phyloP scores from a whole-genome alignment of 1,140 invertebrate species.

The Mylabris phalerata region DNA sequence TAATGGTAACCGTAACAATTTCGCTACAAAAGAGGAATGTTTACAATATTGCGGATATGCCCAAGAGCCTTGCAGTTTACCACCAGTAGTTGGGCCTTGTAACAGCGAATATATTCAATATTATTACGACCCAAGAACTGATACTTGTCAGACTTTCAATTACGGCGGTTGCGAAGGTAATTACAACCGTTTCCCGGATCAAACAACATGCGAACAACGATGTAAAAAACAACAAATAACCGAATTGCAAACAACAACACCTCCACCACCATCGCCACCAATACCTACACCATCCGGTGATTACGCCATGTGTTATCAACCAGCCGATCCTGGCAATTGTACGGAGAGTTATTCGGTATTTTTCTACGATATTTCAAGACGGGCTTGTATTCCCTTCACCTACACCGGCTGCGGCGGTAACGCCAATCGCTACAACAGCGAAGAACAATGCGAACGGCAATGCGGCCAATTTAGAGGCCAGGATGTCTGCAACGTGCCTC shows the following conservation, averaged over 20 bases:
- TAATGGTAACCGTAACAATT: constrained; percentile 81
- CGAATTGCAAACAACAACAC: neutral
- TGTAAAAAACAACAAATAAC: constrained; percentile 36
- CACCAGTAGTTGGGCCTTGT: constrained; percentile 67
- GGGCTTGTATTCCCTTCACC: constrained; percentile 61
- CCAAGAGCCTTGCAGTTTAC: constrained; percentile 68
- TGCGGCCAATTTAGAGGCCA: constrained; percentile 66
- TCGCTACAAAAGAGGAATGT: constrained; percentile 69
- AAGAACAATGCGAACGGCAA: constrained; percentile 74
- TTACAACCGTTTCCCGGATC: constrained; percentile 68
- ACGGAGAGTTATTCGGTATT: constrained; percentile 56
- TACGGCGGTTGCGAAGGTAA: constrained; percentile 93
- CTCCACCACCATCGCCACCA: neutral
- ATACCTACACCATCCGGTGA: constrained; percentile 5
- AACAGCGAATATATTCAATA: constrained; percentile 57
- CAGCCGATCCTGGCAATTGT: constrained; percentile 66
- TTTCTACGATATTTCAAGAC: constrained; percentile 62
- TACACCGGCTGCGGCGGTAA: constrained; percentile 82
- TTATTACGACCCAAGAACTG: constrained; percentile 63
- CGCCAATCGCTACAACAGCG: constrained; percentile 67
- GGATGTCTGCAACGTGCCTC: constrained; percentile 54
- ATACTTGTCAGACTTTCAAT: constrained; percentile 61
- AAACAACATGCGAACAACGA: constrained; percentile 50
- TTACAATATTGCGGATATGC: constrained; percentile 63
- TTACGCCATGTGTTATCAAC: constrained; percentile 52